A percentile compares a stretch with the other conserved stretches of the same genome.
Evolutionary conservation across 2,113 vertebrate genomes (phyloP).

Genomic region (Phyllopteryx taeniolatus): DNA sequence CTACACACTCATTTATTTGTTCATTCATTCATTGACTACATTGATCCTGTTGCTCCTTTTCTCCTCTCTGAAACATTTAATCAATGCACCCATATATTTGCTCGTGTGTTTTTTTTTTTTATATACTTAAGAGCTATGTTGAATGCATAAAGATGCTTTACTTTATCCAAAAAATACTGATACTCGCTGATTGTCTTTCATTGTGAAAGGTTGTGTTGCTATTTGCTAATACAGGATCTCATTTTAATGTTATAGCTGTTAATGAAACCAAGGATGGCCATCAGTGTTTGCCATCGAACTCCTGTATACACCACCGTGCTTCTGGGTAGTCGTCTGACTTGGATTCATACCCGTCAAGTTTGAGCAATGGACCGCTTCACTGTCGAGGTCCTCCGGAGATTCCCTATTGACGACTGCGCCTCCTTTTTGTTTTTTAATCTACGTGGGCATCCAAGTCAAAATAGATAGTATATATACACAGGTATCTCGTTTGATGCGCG

Average conservation of each 20-base stretch:
- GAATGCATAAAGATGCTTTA: constrained; percentile 15
- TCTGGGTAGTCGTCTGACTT: constrained; percentile 35
- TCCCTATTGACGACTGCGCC: constrained; percentile 26
- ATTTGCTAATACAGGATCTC: background rate
- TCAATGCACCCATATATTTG: constrained; percentile 36
- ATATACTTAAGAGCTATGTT: constrained; percentile 18
- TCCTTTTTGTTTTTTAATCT: too few species aligned
- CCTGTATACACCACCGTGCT: constrained; percentile 11
- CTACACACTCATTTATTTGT: constrained; percentile 50
- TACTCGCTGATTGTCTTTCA: background rate
- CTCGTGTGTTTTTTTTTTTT: constrained; percentile 12
- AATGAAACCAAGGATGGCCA: constrained; percentile 30
- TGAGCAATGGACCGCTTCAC: constrained; percentile 34
- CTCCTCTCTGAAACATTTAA: constrained; percentile 24
- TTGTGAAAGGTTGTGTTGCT: constrained; percentile 3
- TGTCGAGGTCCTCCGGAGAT: constrained; percentile 20
- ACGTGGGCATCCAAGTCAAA: too few species aligned
- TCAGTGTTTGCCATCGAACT: constrained; percentile 8
- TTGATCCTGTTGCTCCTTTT: constrained; percentile 42
- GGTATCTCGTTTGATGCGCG: too few species aligned
- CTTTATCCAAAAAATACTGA: constrained; percentile 10
- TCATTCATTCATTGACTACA: constrained; percentile 41
- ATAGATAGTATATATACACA: too few species aligned
- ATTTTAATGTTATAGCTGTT: constrained; percentile 6
- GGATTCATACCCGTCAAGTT: constrained; percentile 31